Conservation (phyloP, 2,888 invertebrate species). For the Nasonia oneida region DNA sequence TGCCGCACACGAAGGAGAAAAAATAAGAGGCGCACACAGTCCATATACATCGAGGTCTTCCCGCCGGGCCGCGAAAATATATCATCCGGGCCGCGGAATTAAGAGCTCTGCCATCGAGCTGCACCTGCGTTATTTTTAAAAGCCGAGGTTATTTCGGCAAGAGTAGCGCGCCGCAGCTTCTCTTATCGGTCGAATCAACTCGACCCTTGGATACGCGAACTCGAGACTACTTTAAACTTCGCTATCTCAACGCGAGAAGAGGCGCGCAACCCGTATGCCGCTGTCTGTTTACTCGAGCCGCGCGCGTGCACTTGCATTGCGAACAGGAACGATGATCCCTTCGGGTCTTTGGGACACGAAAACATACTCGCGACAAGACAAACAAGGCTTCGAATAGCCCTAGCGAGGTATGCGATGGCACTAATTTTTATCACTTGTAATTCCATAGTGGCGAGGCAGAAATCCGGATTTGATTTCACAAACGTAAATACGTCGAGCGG, state of each 20-base stretch:
- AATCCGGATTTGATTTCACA: background rate
- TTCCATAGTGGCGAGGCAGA: background rate
- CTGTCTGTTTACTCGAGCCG: background rate
- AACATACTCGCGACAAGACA: background rate
- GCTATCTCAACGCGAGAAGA: background rate
- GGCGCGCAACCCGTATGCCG: background rate
- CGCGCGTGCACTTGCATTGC: background rate
- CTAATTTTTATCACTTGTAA: background rate
- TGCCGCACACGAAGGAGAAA: background rate
- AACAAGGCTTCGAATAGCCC: background rate
- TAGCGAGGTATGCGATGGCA: background rate
- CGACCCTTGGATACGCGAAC: background rate
- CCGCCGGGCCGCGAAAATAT: background rate
- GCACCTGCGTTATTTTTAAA: slow-evolving; percentile 7
- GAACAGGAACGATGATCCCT: background rate
- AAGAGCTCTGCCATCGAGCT: background rate
- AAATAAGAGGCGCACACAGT: background rate
- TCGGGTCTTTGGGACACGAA: background rate
- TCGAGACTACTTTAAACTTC: background rate
- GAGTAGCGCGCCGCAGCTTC: background rate
- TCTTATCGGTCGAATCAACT: slow-evolving; percentile 31
- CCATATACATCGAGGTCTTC: background rate
- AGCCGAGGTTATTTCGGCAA: background rate
- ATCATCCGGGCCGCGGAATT: background rate
- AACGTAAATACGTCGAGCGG: background rate